Percentiles rank a stretch among this genome's conserved stretches.
Evolutionary conservation across 2,113 vertebrate species (phyloP).

Genomic region (Pagrus major): DNA sequence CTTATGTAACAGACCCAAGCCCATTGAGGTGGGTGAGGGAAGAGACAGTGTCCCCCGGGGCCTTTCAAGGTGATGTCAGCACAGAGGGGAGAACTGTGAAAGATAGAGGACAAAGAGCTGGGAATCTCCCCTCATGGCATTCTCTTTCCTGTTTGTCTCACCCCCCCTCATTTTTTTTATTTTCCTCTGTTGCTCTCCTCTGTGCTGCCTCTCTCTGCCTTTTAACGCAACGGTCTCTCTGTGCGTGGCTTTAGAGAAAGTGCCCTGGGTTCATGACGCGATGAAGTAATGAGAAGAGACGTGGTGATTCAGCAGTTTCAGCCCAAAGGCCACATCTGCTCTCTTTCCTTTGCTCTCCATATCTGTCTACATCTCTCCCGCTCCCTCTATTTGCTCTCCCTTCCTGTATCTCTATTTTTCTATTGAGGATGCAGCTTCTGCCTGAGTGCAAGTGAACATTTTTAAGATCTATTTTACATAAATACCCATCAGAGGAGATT

Average conservation of each 20-base stretch:
- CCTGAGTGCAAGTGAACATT: neutral
- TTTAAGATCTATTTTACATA: conserved; percentile 38
- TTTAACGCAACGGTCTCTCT: conserved; percentile 38
- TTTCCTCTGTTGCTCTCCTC: conserved; percentile 2
- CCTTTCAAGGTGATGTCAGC: conserved; percentile 61
- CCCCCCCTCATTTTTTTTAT: neutral
- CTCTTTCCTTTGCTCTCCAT: conserved; percentile 56
- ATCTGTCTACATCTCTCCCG: conserved; percentile 47
- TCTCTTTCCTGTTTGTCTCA: conserved; percentile 8
- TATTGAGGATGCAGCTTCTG: conserved; percentile 25
- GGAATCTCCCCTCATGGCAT: conserved; percentile 36
- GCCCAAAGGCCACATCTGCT: conserved; percentile 81
- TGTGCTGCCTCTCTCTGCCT: conserved; percentile 30
- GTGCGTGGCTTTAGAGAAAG: conserved; percentile 57
- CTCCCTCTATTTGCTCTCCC: conserved; percentile 1
- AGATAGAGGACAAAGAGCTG: conserved; percentile 14
- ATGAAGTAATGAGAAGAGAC: conserved; percentile 80
- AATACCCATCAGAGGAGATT: conserved; percentile 35
- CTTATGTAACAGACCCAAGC: conserved; percentile 54
- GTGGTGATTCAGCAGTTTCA: conserved; percentile 82
- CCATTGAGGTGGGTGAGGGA: conserved; percentile 22
- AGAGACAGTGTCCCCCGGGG: conserved; percentile 45
- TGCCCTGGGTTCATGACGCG: conserved; percentile 57
- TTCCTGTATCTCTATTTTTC: conserved; percentile 32
- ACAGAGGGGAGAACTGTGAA: neutral